phyloP scores from a whole-genome alignment of 2,113 vertebrate genomes.

The Naja naja region DNA sequence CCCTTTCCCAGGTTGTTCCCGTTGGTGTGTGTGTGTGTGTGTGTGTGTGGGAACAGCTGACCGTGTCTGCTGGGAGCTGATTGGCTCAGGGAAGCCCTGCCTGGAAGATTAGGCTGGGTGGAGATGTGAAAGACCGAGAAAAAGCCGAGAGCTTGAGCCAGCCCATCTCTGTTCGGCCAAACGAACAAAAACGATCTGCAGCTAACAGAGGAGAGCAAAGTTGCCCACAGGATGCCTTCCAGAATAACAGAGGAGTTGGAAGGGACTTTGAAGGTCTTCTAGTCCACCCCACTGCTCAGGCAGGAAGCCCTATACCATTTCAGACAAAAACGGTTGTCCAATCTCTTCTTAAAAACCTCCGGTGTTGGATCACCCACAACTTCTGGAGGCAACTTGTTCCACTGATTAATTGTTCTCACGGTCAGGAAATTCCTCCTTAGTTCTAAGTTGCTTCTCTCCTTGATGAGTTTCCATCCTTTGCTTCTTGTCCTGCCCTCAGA shows the following conservation, averaged over 20 bases:
- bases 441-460: no score
- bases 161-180: background rate
- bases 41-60: fast-evolving
- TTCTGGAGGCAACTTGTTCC: no score
- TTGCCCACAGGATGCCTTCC: background rate
- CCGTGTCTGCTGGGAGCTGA: fast-evolving
- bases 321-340: no score
- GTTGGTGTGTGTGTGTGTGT: no score
- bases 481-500: no score
- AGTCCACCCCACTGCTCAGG: background rate
- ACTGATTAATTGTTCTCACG: no score
- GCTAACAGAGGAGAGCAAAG: conserved; percentile 17
- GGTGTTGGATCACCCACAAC: no score
- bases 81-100: background rate
- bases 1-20: background rate
- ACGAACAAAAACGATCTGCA: background rate
- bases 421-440: no score
- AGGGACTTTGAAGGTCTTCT: background rate
- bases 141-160: background rate
- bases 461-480: no score
- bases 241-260: background rate
- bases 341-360: no score
- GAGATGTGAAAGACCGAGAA: background rate
- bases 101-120: background rate
- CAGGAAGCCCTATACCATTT: background rate